These are phyloP conservation scores for Gasterosteus aculeatus DNA, from an alignment of 2,113 vertebrate genomes.

Conservation along the genomic window DNA sequence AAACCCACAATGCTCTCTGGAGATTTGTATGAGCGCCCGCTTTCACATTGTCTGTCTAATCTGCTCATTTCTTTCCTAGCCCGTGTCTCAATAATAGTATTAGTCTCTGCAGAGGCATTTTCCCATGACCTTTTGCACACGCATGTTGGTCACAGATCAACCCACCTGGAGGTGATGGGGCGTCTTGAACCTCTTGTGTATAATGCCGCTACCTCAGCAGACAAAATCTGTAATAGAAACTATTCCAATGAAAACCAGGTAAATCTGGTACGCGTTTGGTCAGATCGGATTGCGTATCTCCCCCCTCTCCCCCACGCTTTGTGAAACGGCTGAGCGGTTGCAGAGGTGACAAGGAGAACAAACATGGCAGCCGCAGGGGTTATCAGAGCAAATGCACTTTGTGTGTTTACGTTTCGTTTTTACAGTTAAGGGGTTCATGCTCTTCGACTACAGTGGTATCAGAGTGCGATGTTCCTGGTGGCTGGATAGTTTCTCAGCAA, in stretches of 20 bases:
- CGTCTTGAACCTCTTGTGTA: too few species aligned
- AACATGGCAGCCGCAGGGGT: neutral
- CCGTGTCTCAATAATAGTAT: slow-evolving; percentile 17
- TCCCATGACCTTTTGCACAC: neutral
- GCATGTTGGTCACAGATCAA: neutral
- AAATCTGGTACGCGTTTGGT: slow-evolving; percentile 4
- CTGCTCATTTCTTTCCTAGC: neutral
- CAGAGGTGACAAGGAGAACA: neutral
- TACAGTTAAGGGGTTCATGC: neutral
- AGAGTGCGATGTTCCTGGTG: neutral
- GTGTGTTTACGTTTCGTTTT: neutral
- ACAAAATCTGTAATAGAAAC: neutral
- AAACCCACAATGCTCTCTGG: slow-evolving; percentile 19
- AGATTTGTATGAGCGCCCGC: slow-evolving; percentile 40
- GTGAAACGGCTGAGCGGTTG: neutral
- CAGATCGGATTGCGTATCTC: neutral
- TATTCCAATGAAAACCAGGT: neutral
- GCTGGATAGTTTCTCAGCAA: slow-evolving; percentile 19
- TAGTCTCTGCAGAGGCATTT: neutral
- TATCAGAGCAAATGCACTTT: neutral
- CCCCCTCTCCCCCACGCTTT: neutral
- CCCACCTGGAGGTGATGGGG: neutral
- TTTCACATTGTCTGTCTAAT: slow-evolving; percentile 19
- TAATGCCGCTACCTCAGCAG: neutral
- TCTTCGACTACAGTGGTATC: neutral